These are phyloP conservation scores for Hymenopus coronatus DNA, from an alignment of 2,888 invertebrate genomes.

Conservation along the genomic window DNA sequence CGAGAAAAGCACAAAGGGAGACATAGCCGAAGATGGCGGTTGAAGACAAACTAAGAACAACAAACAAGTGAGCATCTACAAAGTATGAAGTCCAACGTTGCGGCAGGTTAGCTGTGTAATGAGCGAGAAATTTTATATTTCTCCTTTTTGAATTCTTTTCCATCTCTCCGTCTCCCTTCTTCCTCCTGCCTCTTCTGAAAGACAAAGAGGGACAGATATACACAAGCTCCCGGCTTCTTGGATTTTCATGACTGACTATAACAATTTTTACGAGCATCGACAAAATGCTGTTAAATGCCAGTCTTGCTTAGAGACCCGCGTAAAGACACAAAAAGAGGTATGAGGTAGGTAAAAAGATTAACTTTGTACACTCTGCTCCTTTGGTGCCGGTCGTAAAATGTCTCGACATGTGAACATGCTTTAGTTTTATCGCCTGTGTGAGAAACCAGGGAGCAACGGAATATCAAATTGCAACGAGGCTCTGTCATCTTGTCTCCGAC, in stretches of 20 bases:
- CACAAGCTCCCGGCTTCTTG: neutral
- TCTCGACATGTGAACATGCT: neutral
- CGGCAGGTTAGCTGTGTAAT: neutral
- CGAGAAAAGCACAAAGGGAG: neutral
- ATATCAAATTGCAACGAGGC: neutral
- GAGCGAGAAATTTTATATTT: neutral
- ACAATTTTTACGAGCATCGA: conserved; percentile 13
- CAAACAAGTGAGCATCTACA: neutral
- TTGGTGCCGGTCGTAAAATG: neutral
- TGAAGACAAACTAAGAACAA: neutral
- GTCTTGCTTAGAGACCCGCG: neutral
- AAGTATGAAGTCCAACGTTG: neutral
- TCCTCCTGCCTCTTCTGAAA: neutral
- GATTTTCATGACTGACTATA: conserved; percentile 17
- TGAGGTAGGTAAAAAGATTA: neutral
- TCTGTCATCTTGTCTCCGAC: too few relatives aligned
- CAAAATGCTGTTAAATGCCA: conserved; percentile 5
- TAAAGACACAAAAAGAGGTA: neutral
- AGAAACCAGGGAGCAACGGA: neutral
- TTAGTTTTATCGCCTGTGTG: neutral
- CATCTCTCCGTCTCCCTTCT: neutral
- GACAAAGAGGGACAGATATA: neutral
- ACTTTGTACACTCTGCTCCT: neutral
- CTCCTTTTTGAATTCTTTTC: neutral
- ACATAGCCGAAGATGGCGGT: neutral